Percentiles rank a stretch among this genome's conserved stretches.
Evolutionary conservation across 2,888 invertebrate genomes (phyloP).

Genomic region (Xylocampa areola): DNA sequence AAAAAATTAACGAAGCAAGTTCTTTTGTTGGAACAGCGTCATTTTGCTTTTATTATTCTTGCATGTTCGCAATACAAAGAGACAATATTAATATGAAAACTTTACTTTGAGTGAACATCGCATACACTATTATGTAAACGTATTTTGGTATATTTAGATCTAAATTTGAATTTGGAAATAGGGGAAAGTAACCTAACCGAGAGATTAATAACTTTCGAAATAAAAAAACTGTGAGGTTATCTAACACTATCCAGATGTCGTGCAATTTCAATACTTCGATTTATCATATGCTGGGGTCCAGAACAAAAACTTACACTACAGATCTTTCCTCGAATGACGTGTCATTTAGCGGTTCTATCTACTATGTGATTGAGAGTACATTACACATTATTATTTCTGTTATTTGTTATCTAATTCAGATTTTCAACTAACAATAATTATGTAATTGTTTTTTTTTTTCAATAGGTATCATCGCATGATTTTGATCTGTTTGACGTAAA

Average conservation of each 20-base stretch:
- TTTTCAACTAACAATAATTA: slow-evolving; percentile 20
- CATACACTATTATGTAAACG: neutral
- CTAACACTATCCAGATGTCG: slow-evolving; percentile 4
- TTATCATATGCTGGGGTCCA: neutral
- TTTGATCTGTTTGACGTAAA: no score
- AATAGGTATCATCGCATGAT: no score
- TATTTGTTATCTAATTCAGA: slow-evolving; percentile 30
- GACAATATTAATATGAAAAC: neutral
- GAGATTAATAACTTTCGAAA: neutral
- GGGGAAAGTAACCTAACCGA: no score
- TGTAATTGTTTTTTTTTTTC: slow-evolving; percentile 5
- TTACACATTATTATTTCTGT: slow-evolving; percentile 39
- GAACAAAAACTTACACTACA: neutral
- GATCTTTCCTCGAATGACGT: slow-evolving; percentile 4
- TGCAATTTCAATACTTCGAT: neutral
- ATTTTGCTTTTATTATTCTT: slow-evolving; percentile 5
- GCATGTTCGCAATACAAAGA: slow-evolving; percentile 8
- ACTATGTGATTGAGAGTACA: slow-evolving; percentile 40
- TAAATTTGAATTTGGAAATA: neutral
- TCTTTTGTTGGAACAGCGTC: slow-evolving; percentile 6
- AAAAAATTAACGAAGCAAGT: slow-evolving; percentile 26
- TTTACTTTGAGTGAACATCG: neutral
- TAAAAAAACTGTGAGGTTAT: neutral
- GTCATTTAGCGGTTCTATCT: slow-evolving; percentile 29
- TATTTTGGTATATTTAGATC: no score